Evolutionary conservation across 1,140 invertebrate genomes (phyloP).

Genomic region (Meloidogyne floridensis): DNA sequence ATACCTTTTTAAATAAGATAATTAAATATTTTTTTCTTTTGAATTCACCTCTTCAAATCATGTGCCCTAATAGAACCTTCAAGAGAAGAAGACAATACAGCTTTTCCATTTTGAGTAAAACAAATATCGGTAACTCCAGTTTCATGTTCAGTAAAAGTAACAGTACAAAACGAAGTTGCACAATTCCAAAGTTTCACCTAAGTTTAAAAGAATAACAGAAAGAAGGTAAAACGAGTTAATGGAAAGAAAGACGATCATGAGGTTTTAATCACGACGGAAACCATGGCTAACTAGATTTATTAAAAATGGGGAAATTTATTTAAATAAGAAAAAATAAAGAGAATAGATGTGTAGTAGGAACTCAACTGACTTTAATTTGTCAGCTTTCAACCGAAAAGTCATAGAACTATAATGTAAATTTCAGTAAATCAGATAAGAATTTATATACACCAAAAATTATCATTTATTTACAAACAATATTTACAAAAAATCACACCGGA

Average conservation of each 20-base stretch:
- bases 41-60: constrained; percentile 45
- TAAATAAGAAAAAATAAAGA: too few species aligned
- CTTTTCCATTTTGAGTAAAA: constrained; percentile 53
- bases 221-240: too few species aligned
- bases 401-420: too few species aligned
- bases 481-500: neutral
- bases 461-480: neutral
- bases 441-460: too few species aligned
- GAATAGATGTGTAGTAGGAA: too few species aligned
- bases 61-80: constrained; percentile 53
- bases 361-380: too few species aligned
- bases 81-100: constrained; percentile 49
- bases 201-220: neutral
- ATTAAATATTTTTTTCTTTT: constrained; percentile 6
- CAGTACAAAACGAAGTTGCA: constrained; percentile 46
- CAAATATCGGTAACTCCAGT: constrained; percentile 45
- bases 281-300: too few species aligned
- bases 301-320: too few species aligned
- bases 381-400: too few species aligned
- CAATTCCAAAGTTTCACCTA: constrained; percentile 54
- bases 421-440: too few species aligned
- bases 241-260: too few species aligned
- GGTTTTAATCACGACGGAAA: too few species aligned
- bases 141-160: constrained; percentile 51
- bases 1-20: constrained; percentile 37